phyloP scores from a whole-genome alignment of 2,888 invertebrate species.

The Troglohyphantes excavatus region DNA sequence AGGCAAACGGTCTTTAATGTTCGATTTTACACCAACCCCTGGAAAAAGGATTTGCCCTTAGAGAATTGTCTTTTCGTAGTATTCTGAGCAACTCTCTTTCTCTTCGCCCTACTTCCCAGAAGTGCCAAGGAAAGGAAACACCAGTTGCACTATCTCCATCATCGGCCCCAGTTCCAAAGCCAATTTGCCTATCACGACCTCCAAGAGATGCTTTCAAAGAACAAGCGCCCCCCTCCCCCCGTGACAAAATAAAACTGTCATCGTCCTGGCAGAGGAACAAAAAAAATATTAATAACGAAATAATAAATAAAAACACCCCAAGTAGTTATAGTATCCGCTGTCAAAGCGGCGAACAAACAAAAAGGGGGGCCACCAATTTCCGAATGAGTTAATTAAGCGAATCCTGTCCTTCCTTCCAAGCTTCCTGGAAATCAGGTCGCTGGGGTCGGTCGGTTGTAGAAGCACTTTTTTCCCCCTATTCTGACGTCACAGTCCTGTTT shows the following conservation, averaged over 20 bases:
- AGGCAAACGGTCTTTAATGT: no score
- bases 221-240: not conserved
- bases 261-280: conserved; percentile 11
- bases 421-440: conserved; percentile 71
- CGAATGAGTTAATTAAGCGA: conserved; percentile 76
- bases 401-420: conserved; percentile 58
- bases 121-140: not conserved
- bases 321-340: conserved; percentile 32
- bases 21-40: no score
- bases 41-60: no score
- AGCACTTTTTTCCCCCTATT: conserved; percentile 18
- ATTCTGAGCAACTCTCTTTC: no score
- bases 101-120: not conserved
- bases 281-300: not conserved
- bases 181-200: not conserved
- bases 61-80: no score
- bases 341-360: conserved; percentile 55
- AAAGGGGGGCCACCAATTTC: conserved; percentile 50
- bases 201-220: not conserved
- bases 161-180: not conserved
- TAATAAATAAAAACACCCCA: conserved; percentile 10
- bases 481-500: conserved; percentile 68
- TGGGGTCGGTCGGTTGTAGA: conserved; percentile 63
- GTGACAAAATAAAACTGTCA: conserved; percentile 34
- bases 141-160: conserved; percentile 8